Evolutionary conservation across 2,888 invertebrate genomes (phyloP).

Genomic region (Chloroclysta siterata): DNA sequence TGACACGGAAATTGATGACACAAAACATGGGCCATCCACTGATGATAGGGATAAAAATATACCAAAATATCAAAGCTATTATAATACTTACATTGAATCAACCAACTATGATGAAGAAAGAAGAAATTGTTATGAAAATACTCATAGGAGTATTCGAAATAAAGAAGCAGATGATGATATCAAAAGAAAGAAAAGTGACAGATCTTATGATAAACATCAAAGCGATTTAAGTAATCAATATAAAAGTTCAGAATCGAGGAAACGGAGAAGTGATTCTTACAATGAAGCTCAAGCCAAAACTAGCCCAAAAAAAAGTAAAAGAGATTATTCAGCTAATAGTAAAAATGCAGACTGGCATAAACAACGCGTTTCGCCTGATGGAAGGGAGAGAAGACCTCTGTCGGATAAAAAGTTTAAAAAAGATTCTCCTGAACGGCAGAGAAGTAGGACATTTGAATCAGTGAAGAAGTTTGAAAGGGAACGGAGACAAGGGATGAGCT

Average conservation of each 20-base stretch:
- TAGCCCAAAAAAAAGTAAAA: conserved; percentile 47
- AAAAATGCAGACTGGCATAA: conserved; percentile 11
- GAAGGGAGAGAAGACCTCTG: conserved; percentile 34
- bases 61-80: conserved; percentile 24
- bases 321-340: conserved; percentile 42
- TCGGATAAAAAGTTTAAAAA: background rate
- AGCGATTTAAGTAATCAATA: conserved; percentile 20
- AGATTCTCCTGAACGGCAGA: background rate
- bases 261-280: conserved; percentile 47
- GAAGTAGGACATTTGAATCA: conserved; percentile 24
- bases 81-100: conserved; percentile 4
- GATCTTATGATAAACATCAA: conserved; percentile 20
- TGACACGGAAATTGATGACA: conserved; percentile 38
- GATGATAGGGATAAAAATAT: conserved; percentile 30
- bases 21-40: conserved; percentile 30
- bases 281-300: conserved; percentile 43
- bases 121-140: conserved; percentile 9
- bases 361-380: conserved; percentile 12
- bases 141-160: conserved; percentile 1
- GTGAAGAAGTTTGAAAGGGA: conserved; percentile 33
- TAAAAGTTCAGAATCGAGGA: conserved; percentile 41
- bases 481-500: conserved; percentile 54
- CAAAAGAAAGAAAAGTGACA: conserved; percentile 13
- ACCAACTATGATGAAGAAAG: conserved; percentile 7
- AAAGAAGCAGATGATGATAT: conserved; percentile 10